phyloP scores from a whole-genome alignment of 2,888 invertebrate genomes.

The Drosophila neutralis region DNA sequence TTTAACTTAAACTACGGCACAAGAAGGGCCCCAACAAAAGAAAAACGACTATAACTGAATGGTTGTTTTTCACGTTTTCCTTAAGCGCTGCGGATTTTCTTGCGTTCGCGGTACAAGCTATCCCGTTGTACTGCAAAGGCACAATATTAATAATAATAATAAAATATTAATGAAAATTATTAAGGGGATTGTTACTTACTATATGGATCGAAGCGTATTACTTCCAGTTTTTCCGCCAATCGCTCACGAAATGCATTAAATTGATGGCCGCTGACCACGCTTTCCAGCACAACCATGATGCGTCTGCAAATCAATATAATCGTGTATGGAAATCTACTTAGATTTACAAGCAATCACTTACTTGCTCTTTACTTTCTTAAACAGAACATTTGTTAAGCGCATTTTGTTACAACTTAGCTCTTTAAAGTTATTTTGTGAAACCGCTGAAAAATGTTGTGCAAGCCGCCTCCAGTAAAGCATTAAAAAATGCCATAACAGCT shows the following conservation, averaged over 20 bases:
- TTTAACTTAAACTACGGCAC: conserved; percentile 21
- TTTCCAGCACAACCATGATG: conserved; percentile 92
- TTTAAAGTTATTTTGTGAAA: not conserved
- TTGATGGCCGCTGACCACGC: conserved; percentile 91
- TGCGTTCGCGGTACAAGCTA: conserved; percentile 89
- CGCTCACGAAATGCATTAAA: conserved; percentile 89
- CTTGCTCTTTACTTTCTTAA: conserved; percentile 92
- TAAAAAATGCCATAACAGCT: conserved; percentile 46
- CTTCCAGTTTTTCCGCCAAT: conserved; percentile 91
- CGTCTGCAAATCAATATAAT: conserved; percentile 85
- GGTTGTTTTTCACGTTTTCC: conserved; percentile 1
- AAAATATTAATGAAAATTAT: not conserved
- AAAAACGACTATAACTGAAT: not conserved
- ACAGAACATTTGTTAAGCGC: conserved; percentile 89
- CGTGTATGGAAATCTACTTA: not conserved
- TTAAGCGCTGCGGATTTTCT: conserved; percentile 89
- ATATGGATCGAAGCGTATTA: conserved; percentile 91
- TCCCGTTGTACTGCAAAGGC: conserved; percentile 89
- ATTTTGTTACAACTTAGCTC: conserved; percentile 57
- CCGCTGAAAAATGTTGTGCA: conserved; percentile 63
- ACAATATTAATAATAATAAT: not conserved
- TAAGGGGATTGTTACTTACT: conserved; percentile 86
- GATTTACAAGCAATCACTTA: conserved; percentile 84
- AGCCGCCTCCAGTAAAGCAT: conserved; percentile 26
- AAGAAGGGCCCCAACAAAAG: not conserved